Evolutionary conservation across 2,888 invertebrate genomes (phyloP), one percentile per base, ranked within the genome.

Genomic region (Cantharis lateralis): DNA sequence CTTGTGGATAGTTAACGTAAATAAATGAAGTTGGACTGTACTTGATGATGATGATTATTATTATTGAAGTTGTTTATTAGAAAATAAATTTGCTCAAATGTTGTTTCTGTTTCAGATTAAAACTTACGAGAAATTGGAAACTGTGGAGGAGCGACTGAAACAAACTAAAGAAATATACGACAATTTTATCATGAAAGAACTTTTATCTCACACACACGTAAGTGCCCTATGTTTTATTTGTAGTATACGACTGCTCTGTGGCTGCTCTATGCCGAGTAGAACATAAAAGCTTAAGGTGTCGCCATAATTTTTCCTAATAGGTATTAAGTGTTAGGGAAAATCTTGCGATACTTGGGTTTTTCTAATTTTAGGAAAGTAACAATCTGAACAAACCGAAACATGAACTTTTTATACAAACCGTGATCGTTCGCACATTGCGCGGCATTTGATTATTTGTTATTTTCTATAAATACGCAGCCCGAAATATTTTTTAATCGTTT

Each of bases 121-220:
- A 91, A 94, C 95, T 89, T 99, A 96, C 91, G 98, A 99, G 91
- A 99, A 99, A 91, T 92, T 99, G 88, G 99, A 99, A 90, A 96
- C 97, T 86, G 93, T 95, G 80, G 99, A 99, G 85, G 99, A 99
- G 87, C 92, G 99, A 87, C 94, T 95, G 90, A 95, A 96, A 89
- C 93, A 96, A 86, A 98, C 98, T 79, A 93, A 96, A 86, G 97
- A 98, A 89, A 98, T 99, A 87, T 99, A 99, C 91, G 99, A 99
- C 91, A 98, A 98, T 91, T 99, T 97, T 92, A 99, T 99, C 88
- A 99, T 99, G 99, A 98, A 98, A 89, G 99, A 99, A 92, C 93
- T 99, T 89, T 92, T 99, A 89, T 96, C 99, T 83, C 97, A 98
- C 91, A 95, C 98, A 85, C 98, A 99, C 91, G 99, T 99, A 92